A percentile compares a stretch with the other conserved stretches of the same genome.
Evolutionary conservation across 1,140 invertebrate species (phyloP).

Genomic region (Drosophila rhopaloa): DNA sequence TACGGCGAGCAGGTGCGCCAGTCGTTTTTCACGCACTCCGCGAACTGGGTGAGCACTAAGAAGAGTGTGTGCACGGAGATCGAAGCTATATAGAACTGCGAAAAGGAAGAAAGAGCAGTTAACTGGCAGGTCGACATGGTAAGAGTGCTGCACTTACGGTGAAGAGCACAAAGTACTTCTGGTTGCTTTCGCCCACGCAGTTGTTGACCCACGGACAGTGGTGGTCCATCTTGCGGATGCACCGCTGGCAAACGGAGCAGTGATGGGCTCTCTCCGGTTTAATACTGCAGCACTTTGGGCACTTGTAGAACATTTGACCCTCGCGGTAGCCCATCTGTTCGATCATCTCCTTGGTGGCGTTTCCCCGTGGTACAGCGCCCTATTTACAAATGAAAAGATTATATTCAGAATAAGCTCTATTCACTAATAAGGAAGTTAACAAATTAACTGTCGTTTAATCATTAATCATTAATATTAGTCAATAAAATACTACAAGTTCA

Average conservation of each 20-base stretch:
- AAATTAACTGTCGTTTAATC: too few species aligned
- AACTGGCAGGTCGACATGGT: neutral
- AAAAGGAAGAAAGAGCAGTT: conserved; percentile 48
- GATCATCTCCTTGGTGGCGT: conserved; percentile 99
- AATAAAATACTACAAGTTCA: too few species aligned
- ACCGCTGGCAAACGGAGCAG: conserved; percentile 98
- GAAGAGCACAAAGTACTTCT: conserved; percentile 99
- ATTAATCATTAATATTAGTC: too few species aligned
- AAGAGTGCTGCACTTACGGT: conserved; percentile 88
- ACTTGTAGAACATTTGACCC: conserved; percentile 98
- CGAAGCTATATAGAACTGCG: conserved; percentile 98
- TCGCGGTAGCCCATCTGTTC: conserved; percentile 96
- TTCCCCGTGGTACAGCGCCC: conserved; percentile 99
- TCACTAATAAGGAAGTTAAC: too few species aligned
- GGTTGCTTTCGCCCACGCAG: conserved; percentile 99
- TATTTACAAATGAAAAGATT: neutral
- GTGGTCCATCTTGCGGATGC: conserved; percentile 99
- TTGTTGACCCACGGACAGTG: conserved; percentile 99
- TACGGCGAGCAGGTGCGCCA: conserved; percentile 97
- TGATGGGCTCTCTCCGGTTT: conserved; percentile 99
- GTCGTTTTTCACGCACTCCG: conserved; percentile 96
- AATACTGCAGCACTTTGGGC: conserved; percentile 99
- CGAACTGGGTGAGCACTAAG: conserved; percentile 96
- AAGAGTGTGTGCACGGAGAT: conserved; percentile 98
- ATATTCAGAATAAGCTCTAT: neutral